These are phyloP conservation scores for Cephus pulcher DNA, from an alignment of 2,888 invertebrate species.

Conservation along the genomic window DNA sequence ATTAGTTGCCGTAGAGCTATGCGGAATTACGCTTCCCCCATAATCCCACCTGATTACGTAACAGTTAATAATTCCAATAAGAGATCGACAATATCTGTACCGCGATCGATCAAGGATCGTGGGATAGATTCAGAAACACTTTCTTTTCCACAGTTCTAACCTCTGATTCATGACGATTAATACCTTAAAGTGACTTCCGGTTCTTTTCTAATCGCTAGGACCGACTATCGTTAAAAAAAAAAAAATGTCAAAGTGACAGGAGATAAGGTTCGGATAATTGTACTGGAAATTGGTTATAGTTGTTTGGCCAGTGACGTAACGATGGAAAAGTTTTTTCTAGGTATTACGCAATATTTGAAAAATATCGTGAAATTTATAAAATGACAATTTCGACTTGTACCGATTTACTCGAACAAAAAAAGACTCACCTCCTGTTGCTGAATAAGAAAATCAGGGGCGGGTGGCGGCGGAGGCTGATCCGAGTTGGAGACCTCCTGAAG, in stretches of 20 bases:
- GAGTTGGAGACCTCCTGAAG: constrained; percentile 59
- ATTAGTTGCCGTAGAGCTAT: background rate
- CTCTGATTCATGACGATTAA: background rate
- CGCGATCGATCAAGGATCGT: background rate
- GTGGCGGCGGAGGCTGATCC: constrained; percentile 48
- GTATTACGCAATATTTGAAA: background rate
- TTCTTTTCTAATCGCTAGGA: background rate
- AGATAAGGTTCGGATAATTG: background rate
- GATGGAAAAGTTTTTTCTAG: background rate
- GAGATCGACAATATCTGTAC: background rate
- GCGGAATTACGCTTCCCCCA: background rate
- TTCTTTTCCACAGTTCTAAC: background rate
- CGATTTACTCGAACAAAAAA: too few species aligned
- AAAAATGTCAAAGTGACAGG: background rate
- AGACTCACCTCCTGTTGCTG: constrained; percentile 57
- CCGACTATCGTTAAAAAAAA: background rate
- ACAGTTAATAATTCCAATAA: background rate
- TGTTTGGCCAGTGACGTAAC: background rate
- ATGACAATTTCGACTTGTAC: background rate
- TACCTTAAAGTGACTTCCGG: background rate
- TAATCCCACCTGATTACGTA: background rate
- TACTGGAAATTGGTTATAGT: background rate
- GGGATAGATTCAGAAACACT: background rate
- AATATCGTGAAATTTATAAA: background rate
- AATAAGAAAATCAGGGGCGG: constrained; percentile 52